These are phyloP conservation scores for Zaprionus davidi DNA, from an alignment of 1,140 invertebrate genomes.

Conservation along the genomic window DNA sequence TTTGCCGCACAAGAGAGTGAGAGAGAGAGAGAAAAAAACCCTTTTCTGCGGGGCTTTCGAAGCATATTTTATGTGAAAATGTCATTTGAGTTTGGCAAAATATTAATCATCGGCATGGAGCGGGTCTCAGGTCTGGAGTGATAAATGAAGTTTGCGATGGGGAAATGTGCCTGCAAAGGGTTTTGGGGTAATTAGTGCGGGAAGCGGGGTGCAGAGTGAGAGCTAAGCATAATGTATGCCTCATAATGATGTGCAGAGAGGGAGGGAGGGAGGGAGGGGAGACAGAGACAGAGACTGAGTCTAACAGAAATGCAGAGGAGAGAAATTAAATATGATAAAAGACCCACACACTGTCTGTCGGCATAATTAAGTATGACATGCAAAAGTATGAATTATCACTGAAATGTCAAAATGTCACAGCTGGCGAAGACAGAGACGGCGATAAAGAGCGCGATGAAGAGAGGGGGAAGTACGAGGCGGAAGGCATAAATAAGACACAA, in stretches of 20 bases:
- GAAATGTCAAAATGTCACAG: constrained; percentile 83
- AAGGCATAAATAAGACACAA: constrained; percentile 7
- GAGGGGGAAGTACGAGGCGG: constrained; percentile 13
- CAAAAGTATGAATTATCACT: constrained; percentile 84
- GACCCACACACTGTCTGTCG: constrained; percentile 73
- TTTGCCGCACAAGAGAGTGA: constrained; percentile 49
- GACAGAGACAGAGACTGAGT: background rate
- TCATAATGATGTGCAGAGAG: constrained; percentile 45
- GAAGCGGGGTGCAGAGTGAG: background rate
- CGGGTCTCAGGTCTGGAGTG: constrained; percentile 43
- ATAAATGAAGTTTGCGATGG: constrained; percentile 64
- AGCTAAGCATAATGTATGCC: constrained; percentile 29
- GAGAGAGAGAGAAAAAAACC: constrained; percentile 40
- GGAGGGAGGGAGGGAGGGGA: background rate
- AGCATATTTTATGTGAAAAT: constrained; percentile 73
- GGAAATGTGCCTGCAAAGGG: constrained; percentile 29
- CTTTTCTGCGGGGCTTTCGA: constrained; percentile 52
- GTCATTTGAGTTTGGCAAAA: constrained; percentile 62
- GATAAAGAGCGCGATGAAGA: constrained; percentile 39
- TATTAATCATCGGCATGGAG: constrained; percentile 68
- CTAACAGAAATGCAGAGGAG: constrained; percentile 1
- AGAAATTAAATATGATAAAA: constrained; percentile 58
- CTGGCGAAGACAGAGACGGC: constrained; percentile 63
- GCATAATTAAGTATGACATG: constrained; percentile 83
- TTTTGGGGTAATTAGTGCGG: constrained; percentile 42